phyloP scores from a whole-genome alignment of 2,113 vertebrate genomes.

The Globicephala melas region DNA sequence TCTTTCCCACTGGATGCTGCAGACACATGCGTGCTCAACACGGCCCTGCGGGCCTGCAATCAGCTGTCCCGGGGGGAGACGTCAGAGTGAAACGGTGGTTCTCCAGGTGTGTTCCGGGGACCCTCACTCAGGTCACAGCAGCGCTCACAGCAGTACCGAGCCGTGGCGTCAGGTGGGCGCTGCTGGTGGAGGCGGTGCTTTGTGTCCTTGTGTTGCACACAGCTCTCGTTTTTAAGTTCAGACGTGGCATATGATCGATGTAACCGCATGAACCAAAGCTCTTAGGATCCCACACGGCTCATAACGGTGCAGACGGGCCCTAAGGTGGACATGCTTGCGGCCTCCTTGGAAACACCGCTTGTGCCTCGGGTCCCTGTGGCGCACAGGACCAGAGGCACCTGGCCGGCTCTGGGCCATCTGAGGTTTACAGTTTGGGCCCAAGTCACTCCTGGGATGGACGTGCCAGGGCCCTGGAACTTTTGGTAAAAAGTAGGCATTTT shows the following conservation, averaged over 20 bases:
- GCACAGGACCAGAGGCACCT: too few relatives aligned
- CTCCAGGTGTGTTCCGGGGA: not conserved
- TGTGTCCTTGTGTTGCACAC: not conserved
- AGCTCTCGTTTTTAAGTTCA: too few relatives aligned
- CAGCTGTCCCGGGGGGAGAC: not conserved
- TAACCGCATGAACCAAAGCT: accelerated
- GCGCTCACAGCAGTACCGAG: accelerated
- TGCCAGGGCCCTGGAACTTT: not conserved
- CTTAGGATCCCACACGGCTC: accelerated
- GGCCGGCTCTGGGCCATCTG: accelerated
- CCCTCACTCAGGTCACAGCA: not conserved
- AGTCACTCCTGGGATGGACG: not conserved
- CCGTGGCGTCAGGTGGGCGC: accelerated
- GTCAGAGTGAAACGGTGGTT: accelerated
- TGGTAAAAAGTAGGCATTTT: not conserved
- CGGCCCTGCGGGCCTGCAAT: not conserved
- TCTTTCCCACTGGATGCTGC: not conserved
- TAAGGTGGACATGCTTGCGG: accelerated
- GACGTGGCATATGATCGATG: accelerated
- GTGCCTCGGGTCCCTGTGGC: accelerated
- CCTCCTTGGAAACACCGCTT: accelerated
- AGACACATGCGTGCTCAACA: accelerated
- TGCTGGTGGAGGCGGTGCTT: accelerated
- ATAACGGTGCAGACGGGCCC: too few relatives aligned
- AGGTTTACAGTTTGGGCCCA: not conserved